Base-by-base conservation (phyloP, 2,888 invertebrate genomes). In the Hipparchia sbordonii region DNA sequence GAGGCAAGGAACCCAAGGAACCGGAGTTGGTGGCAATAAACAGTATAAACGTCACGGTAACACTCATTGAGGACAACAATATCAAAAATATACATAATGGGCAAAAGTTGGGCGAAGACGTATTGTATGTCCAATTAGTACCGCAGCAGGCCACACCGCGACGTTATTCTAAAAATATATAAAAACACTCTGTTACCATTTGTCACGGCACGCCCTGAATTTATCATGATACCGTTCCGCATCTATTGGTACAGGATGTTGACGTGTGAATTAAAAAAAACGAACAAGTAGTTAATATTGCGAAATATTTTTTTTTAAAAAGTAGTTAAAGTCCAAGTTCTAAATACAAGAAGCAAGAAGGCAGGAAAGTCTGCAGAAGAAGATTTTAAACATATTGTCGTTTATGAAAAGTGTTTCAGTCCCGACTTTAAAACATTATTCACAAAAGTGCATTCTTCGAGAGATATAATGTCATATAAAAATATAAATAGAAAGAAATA, bases 181-280 rank as follows among this genome's bases (percentile, higher is more conserved):
- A 90, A 91, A 92, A 92, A 91, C 92, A 92, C 89, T 89, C 91
- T 86, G 89, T 90, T 87, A 88, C 91, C 91, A 92, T 93, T 93
- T 93, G 93, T 93, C 93, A 93, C 89, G 85, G 88, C 82, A 87
- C 89, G 87, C 91, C 86, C 84, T 87, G 92, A 90, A 89, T 92
- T 93, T 92, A 93, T 93, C 93, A 92, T 89, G 92, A 92, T 91
- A 85, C 82, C 82, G 86, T 86, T 87, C 84, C 82, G 84, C 82
- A 77, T 80, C 82, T 80, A 79, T 78, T 79, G 67, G 62, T 86
- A 89, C 83, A 88, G 87, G 85, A 67, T 88, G 89, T 73, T 77
- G 45, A 39, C 62, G 60, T 51, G 61, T 56, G 60, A 60, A 62
- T 23, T 46, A 8, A 59, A 60, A 65, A 63, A 67, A 13, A 48